A percentile compares a stretch with the other conserved stretches of the same genome.
These are phyloP conservation scores for Pogonomyrmex barbatus DNA, from an alignment of 1,140 invertebrate genomes.

Conservation along the genomic window DNA sequence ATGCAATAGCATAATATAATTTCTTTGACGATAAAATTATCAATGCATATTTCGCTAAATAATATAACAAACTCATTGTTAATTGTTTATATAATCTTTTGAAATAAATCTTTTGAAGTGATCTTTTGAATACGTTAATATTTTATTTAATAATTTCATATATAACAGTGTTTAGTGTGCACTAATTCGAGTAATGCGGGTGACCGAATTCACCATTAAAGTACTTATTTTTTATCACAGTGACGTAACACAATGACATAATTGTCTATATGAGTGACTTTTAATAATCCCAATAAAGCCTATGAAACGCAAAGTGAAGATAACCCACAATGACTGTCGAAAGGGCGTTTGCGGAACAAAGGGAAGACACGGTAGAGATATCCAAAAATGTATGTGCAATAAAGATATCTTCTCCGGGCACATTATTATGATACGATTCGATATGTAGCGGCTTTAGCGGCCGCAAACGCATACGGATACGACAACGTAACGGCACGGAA, in stretches of 20 bases:
- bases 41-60: too few species aligned
- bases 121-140: too few species aligned
- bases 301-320: background rate
- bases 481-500: slow-evolving; percentile 72
- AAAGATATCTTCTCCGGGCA: slow-evolving; percentile 60
- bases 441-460: slow-evolving; percentile 56
- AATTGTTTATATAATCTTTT: too few species aligned
- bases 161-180: too few species aligned
- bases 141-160: too few species aligned
- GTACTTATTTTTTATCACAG: background rate
- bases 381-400: background rate
- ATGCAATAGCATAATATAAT: too few species aligned
- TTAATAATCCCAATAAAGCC: background rate
- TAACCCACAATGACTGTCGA: background rate
- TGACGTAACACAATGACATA: background rate
- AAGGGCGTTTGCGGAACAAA: background rate
- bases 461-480: slow-evolving; percentile 56
- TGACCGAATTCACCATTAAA: background rate
- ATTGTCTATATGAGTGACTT: background rate
- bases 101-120: too few species aligned
- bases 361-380: background rate
- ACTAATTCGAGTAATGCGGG: too few species aligned
- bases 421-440: slow-evolving; percentile 45
- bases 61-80: too few species aligned
- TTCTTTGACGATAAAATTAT: too few species aligned